Evolutionary conservation across 2,888 invertebrate genomes (phyloP), one percentile per base, ranked within the genome.

Genomic region (Anoncus sp.): DNA sequence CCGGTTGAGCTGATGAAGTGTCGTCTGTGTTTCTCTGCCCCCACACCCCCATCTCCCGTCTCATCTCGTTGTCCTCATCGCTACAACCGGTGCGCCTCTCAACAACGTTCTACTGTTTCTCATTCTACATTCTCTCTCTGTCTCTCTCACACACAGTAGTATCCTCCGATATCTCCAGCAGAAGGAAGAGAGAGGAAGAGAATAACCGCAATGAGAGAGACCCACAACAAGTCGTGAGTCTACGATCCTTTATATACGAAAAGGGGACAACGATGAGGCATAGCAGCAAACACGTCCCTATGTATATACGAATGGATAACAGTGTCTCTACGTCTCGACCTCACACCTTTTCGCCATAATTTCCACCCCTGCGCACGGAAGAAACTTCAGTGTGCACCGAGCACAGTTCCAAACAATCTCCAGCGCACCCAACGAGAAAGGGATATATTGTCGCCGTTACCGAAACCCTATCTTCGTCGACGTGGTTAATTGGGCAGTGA

Each of bases 1-100:
- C 85, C 86, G 85, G 79, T 86, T 81, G 85, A 87, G 82, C 85
- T 88, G 88, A 89, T 90, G 86, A 88, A 89, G 90, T 89, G 87
- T 88, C 87, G 85, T 83, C 87, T 83, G 83, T 85, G 83, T 85
- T 82, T 81, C 83, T 82, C 83, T 77, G 72, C 75, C 77, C 77
- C 80, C 75, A 81, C 70, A 55, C n/a, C n/a, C n/a, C n/a, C n/a
- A n/a, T n/a, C n/a, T n/a, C n/a, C n/a, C n/a, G n/a, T n/a, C n/a
- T n/a, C n/a, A n/a, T 79, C 69, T 73, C 51, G 40, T 69, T 57
- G 69, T 45, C 47, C 43, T 71, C 55, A 24, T 62, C 49, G 14
- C 40, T 38, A 5, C 40, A n/a, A 24, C 60, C 40, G 38, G 20
- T 38, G 20, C 31, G 18, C 24, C 20, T 53, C 65, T 38, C 70